Evolutionary conservation across 64 coral and sea anemone genomes (phyloP), one percentile per base, ranked within the genome.

Genomic region (Cladopsammia gracilis): DNA sequence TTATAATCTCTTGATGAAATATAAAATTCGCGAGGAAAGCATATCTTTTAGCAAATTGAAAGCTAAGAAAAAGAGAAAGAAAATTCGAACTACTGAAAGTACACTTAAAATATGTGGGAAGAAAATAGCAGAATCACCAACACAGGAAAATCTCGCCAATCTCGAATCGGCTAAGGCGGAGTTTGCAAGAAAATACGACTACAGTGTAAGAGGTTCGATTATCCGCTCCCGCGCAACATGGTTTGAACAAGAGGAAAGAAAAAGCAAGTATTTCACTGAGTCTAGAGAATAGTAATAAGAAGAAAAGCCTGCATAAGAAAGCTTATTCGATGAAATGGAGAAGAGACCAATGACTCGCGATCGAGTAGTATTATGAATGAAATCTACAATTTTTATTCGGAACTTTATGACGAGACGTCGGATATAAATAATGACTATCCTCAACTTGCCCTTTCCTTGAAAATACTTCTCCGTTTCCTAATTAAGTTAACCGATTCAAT

Each of bases 21-120:
- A 34, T 34, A 34, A 34, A 34, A 34, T 34, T 34, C 34, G 34
- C 34, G 34, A 34, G 34, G 67, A 87, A 58, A 87, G 44, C 18
- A 73, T 87, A 3, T 61, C 10, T 0, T 83, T 20, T n/a, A 52
- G 75, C 46, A 77, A 77, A 77, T 15, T 24, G 16, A 77, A 77
- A 54, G 48, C 75, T 51, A 77, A 77, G n/a, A 49, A 77, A 77
- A n/a, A n/a, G n/a, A n/a, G n/a, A 77, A 77, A 77, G 47, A 77
- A 20, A 77, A 48, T 77, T 24, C 49, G 23, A n/a, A n/a, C 75
- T 34, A 34, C 2, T 34, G 34, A 34, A 34, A 34, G 2, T 34
- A 34, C 0, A 19, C 69, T 71, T 71, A 66, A 66, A 71, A 44
- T 42, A 71, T 71, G 69, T 25, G 26, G 44, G 34, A 71, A 71